phyloP scores from a whole-genome alignment of 2,888 invertebrate genomes.

The Myopa tessellatipennis region DNA sequence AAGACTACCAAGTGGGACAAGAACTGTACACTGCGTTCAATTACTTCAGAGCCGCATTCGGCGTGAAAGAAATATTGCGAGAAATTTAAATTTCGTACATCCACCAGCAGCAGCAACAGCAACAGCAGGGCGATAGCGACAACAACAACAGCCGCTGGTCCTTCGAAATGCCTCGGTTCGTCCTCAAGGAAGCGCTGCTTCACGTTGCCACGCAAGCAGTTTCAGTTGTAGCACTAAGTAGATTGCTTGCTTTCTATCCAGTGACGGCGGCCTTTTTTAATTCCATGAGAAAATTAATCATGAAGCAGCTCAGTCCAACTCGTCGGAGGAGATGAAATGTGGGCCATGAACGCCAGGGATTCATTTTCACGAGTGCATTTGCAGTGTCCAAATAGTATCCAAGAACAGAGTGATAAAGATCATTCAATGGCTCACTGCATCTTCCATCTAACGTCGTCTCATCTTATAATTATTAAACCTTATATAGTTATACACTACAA shows the following conservation, averaged over 20 bases:
- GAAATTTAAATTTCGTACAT: constrained; percentile 29
- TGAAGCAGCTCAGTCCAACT: too few species aligned
- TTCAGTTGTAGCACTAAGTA: constrained; percentile 14
- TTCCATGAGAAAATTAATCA: too few species aligned
- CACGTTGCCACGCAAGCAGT: constrained; percentile 24
- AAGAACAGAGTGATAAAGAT: too few species aligned
- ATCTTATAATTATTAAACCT: too few species aligned
- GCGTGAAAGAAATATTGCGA: constrained; percentile 34
- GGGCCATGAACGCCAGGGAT: too few species aligned
- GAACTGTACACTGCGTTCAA: constrained; percentile 37
- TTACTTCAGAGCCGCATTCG: constrained; percentile 33
- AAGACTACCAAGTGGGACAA: constrained; percentile 1
- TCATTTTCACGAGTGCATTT: too few species aligned
- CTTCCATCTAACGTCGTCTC: too few species aligned
- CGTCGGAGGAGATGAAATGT: too few species aligned
- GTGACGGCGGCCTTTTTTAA: background rate
- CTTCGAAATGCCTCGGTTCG: background rate
- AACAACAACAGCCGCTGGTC: background rate
- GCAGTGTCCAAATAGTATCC: too few species aligned
- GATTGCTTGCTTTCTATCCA: constrained; percentile 17
- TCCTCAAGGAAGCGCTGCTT: constrained; percentile 4
- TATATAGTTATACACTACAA: too few species aligned
- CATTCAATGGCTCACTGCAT: too few species aligned
- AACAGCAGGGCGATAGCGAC: background rate
- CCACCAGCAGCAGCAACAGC: background rate